Conservation (phyloP, 2,888 invertebrate genomes). For the Hyposoter dolosus region DNA sequence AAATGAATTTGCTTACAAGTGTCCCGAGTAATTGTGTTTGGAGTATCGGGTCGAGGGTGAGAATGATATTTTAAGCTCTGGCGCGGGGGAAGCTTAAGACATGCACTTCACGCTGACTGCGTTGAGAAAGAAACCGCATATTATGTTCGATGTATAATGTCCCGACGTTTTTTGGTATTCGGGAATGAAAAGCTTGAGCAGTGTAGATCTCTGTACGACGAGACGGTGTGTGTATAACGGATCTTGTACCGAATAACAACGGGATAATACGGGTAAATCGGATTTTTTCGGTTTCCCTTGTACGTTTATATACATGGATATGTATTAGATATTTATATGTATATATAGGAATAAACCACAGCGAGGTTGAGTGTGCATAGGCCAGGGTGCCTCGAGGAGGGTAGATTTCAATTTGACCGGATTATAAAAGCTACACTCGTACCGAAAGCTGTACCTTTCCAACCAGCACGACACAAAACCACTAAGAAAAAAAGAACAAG, state of each 20-base stretch:
- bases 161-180: conserved; percentile 22
- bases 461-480: conserved; percentile 22
- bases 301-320: conserved; percentile 24
- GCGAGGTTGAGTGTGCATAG: conserved; percentile 42
- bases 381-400: conserved; percentile 55
- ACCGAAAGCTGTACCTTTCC: conserved; percentile 51
- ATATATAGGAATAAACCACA: neutral
- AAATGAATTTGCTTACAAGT: conserved; percentile 2
- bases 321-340: conserved; percentile 17
- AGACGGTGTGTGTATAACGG: conserved; percentile 66
- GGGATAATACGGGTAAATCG: conserved; percentile 74
- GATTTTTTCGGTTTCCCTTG: conserved; percentile 66
- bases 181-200: conserved; percentile 27
- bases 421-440: conserved; percentile 70
- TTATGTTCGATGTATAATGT: conserved; percentile 24
- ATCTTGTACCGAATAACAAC: conserved; percentile 69
- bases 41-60: conserved; percentile 46
- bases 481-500: conserved; percentile 23
- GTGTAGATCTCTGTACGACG: neutral
- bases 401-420: conserved; percentile 70
- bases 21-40: conserved; percentile 39
- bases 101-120: conserved; percentile 57
- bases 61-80: conserved; percentile 64
- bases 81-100: conserved; percentile 15
- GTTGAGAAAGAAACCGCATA: conserved; percentile 46